Evolutionary conservation across 2,113 vertebrate species (phyloP).

Genomic region (Malurus cyaneus): DNA sequence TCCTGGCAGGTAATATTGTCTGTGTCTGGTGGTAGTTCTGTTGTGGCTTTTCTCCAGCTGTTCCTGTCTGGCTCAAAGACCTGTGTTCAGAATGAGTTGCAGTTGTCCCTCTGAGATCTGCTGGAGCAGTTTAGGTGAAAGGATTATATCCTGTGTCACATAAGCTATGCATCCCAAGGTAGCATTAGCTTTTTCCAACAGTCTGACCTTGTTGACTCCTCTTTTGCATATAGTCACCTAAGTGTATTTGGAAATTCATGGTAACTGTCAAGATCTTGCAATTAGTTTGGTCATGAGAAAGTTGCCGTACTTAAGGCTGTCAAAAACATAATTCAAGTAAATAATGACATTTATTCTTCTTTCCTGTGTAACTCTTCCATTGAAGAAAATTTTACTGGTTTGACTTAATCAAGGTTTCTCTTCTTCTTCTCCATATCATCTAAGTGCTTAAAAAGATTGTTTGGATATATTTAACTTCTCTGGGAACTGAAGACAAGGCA

Average conservation of each 20-base stretch:
- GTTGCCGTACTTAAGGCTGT: background rate
- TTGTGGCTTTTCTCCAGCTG: background rate
- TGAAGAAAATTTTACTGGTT: background rate
- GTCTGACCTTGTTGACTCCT: constrained; percentile 19
- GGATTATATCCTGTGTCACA: constrained; percentile 34
- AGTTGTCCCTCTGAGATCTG: background rate
- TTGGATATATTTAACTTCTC: background rate
- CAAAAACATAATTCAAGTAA: background rate
- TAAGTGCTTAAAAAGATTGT: background rate
- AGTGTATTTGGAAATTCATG: background rate
- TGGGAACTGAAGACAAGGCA: background rate
- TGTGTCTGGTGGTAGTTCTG: background rate
- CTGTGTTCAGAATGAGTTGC: background rate
- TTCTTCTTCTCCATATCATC: background rate
- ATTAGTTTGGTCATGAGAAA: background rate
- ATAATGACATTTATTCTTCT: background rate
- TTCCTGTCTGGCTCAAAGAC: background rate
- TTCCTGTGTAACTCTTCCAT: background rate
- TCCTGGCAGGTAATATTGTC: background rate
- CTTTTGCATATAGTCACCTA: background rate
- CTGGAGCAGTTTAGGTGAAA: background rate
- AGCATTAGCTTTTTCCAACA: constrained; percentile 1
- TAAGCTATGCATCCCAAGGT: background rate
- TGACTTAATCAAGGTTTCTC: background rate
- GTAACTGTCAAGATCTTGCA: background rate